phyloP scores from a whole-genome alignment of 2,113 vertebrate species.

The Heterochromis multidens region DNA sequence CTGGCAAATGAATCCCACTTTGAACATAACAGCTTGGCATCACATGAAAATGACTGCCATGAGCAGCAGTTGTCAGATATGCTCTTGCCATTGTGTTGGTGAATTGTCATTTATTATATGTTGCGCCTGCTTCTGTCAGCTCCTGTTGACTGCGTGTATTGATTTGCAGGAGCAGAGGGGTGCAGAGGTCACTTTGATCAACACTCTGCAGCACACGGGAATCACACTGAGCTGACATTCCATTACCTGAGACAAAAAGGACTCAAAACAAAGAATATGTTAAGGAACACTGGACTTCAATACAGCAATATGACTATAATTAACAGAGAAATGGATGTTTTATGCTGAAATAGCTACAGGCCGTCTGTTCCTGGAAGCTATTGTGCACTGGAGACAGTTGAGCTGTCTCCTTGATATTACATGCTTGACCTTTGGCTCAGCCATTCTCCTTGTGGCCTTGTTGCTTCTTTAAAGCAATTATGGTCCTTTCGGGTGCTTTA shows the following conservation, averaged over 20 bases:
- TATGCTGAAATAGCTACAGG: constrained; percentile 51
- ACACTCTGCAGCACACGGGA: constrained; percentile 77
- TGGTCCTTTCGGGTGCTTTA: constrained; percentile 8
- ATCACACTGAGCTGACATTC: constrained; percentile 83
- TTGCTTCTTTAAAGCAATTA: constrained; percentile 51
- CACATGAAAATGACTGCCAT: constrained; percentile 87
- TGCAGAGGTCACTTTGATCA: constrained; percentile 92
- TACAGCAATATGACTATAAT: constrained; percentile 86
- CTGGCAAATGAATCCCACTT: constrained; percentile 84
- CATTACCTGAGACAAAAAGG: constrained; percentile 84
- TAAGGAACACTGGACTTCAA: constrained; percentile 80
- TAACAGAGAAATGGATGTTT: constrained; percentile 80
- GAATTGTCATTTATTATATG: constrained; percentile 91
- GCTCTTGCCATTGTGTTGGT: constrained; percentile 75
- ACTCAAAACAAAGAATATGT: constrained; percentile 84
- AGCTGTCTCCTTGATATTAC: constrained; percentile 70
- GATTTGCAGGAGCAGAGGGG: constrained; percentile 83
- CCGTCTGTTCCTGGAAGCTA: constrained; percentile 59
- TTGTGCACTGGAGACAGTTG: constrained; percentile 70
- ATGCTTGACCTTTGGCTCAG: constrained; percentile 64
- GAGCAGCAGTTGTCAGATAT: constrained; percentile 84
- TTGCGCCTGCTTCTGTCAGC: constrained; percentile 83
- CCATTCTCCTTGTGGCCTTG: constrained; percentile 7
- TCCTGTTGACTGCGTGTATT: constrained; percentile 79
- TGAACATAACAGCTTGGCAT: constrained; percentile 85